These are phyloP conservation scores for Hypanus sabinus DNA, from an alignment of 2,113 vertebrate genomes.

Conservation along the genomic window DNA sequence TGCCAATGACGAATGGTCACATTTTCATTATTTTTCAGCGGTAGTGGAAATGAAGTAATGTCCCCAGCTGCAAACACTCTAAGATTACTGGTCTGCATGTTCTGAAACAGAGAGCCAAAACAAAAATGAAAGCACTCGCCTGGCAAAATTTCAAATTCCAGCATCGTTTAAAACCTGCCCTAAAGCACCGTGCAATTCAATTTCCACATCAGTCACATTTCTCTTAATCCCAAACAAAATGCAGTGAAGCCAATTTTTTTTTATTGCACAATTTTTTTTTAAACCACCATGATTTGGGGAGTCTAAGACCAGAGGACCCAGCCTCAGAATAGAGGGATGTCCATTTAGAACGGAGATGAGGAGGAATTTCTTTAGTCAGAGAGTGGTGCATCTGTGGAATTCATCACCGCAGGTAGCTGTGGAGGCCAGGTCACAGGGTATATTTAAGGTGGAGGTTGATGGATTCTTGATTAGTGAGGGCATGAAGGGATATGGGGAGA, in stretches of 20 bases:
- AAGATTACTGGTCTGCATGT: constrained; percentile 67
- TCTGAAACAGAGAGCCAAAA: constrained; percentile 48
- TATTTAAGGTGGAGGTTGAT: too few species aligned
- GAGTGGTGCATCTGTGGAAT: too few species aligned
- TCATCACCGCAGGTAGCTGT: too few species aligned
- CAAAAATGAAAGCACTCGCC: background rate
- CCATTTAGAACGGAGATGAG: too few species aligned
- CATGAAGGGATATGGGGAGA: too few species aligned
- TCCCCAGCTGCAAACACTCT: constrained; percentile 73
- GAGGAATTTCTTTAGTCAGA: too few species aligned
- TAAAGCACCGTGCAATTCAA: background rate
- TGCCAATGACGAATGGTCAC: constrained; percentile 74
- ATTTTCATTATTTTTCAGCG: constrained; percentile 48
- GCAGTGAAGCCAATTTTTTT: background rate
- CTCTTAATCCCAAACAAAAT: background rate
- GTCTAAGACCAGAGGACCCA: too few species aligned
- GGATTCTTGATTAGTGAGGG: too few species aligned
- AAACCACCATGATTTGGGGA: background rate
- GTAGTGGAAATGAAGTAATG: constrained; percentile 69
- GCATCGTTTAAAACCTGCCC: background rate
- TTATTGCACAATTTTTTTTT: background rate
- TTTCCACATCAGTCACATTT: background rate
- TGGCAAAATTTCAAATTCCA: background rate
- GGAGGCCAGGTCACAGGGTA: too few species aligned
- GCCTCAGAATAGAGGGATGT: too few species aligned